Evolutionary conservation across 1,140 invertebrate genomes (phyloP), one percentile per base, ranked within the genome.

Genomic region (Drosophila leontia): DNA sequence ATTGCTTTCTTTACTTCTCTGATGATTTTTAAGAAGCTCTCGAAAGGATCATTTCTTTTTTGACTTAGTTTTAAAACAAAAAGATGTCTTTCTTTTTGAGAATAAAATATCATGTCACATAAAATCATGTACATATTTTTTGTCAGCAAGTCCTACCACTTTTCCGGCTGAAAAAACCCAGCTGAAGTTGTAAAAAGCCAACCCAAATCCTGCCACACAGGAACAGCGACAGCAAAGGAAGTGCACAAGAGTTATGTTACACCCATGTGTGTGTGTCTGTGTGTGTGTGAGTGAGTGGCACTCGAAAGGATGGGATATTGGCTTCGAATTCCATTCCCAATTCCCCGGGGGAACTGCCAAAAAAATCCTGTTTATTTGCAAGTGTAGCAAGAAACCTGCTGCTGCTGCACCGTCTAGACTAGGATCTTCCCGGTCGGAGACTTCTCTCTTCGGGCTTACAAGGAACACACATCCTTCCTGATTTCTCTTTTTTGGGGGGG

Each of bases 321-420:
- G 13, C 34, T 64, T 64, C 56, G 39, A 65, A 65, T 61, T 65
- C 8, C 57, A 65, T 65, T 35, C 57, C 57, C 64, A 13, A 48
- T 47, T 67, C 59, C 34, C n/a, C 15, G 13, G 58, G 59, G 11
- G n/a, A 48, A 32, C 39, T 68, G 67, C 67, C 67, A 13, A 56
- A 63, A 63, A 64, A 67, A 68, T 70, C 67, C 48, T 67, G 67
- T 70, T 70, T 68, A 69, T 56, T 68, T 45, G 48, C 23, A 50
- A 53, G 45, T 53, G 65, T 63, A 23, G 29, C 58, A 34, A n/a
- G 15, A n/a, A n/a, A 4, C 47, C 26, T n/a, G 45, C 45, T 8
- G 19, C 19, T 19, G 26, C 42, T 47, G 42, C 23, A 41, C 2
- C 32, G 67, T 70, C 67, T 68, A 70, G 67, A 70, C 67, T 68